phyloP scores from a whole-genome alignment of 2,113 vertebrate genomes.

The Perca schrenkii region DNA sequence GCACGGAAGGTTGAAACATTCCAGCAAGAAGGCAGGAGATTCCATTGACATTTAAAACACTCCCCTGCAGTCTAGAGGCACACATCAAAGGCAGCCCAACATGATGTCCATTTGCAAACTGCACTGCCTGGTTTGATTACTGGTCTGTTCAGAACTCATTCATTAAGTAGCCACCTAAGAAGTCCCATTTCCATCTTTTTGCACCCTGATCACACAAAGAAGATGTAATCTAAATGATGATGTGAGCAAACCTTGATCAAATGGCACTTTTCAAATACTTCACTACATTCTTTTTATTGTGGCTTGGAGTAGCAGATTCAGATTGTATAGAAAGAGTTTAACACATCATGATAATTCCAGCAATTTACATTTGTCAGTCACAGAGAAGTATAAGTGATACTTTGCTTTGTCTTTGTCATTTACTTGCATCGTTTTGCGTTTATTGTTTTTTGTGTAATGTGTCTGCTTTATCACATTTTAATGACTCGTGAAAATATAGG shows the following conservation, averaged over 20 bases:
- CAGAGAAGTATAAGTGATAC: not conserved
- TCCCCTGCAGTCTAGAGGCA: conserved; percentile 47
- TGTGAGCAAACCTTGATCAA: conserved; percentile 34
- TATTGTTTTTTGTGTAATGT: not conserved
- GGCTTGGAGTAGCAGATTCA: not conserved
- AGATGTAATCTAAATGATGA: conserved; percentile 41
- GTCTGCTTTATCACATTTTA: conserved; percentile 12
- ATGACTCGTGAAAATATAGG: not conserved
- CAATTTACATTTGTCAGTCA: conserved; percentile 17
- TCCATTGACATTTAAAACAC: conserved; percentile 71
- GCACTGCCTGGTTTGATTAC: conserved; percentile 58
- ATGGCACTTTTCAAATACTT: conserved; percentile 22
- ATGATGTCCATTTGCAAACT: conserved; percentile 60
- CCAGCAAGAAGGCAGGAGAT: conserved; percentile 31
- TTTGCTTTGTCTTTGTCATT: not conserved
- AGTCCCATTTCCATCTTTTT: conserved; percentile 49
- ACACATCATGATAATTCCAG: not conserved
- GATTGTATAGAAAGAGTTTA: not conserved
- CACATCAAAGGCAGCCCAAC: conserved; percentile 65
- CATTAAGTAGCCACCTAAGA: conserved; percentile 57
- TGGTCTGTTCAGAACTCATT: conserved; percentile 48
- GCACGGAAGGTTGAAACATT: conserved; percentile 35
- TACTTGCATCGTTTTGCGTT: not conserved
- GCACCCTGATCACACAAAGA: conserved; percentile 30
- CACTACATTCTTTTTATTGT: not conserved